Evolutionary conservation across 2,888 invertebrate species (phyloP).

Genomic region (Rhimphoctona megacephalus): DNA sequence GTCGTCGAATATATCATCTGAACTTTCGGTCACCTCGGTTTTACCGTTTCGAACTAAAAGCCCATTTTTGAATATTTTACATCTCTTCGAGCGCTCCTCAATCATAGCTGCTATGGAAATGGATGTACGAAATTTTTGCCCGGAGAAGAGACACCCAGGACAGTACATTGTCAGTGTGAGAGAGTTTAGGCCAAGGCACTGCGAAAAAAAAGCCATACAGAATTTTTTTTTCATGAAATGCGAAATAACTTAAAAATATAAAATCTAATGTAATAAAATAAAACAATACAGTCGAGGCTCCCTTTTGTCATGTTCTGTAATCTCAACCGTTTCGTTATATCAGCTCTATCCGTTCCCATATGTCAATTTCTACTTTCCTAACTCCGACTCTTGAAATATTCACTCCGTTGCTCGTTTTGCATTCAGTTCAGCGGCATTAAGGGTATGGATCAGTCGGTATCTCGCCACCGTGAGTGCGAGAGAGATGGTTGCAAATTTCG

Average conservation of each 20-base stretch:
- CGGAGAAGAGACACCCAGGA: constrained; percentile 20
- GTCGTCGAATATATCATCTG: neutral
- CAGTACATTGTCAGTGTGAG: neutral
- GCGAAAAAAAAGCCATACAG: neutral
- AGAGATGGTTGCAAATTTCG: too few relatives aligned
- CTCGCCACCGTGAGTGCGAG: too few relatives aligned
- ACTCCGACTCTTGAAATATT: too few relatives aligned
- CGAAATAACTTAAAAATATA: neutral
- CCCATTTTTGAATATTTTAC: constrained; percentile 34
- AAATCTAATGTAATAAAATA: neutral
- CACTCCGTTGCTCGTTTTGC: too few relatives aligned
- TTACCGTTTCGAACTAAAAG: neutral
- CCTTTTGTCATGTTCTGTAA: neutral
- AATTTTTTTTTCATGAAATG: neutral
- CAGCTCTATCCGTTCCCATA: too few relatives aligned
- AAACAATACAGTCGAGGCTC: neutral
- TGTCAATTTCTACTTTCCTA: too few relatives aligned
- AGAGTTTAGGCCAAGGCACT: neutral
- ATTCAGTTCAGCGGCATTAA: neutral
- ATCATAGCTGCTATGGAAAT: neutral
- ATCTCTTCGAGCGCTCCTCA: neutral
- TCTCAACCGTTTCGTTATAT: too few relatives aligned
- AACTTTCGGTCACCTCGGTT: neutral
- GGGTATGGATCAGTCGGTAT: too few relatives aligned
- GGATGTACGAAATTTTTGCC: neutral